A percentile compares a stretch with the other conserved stretches of the same genome.
These are phyloP conservation scores for Eristalinus aeneus DNA, from an alignment of 2,888 invertebrate species.

Conservation along the genomic window DNA sequence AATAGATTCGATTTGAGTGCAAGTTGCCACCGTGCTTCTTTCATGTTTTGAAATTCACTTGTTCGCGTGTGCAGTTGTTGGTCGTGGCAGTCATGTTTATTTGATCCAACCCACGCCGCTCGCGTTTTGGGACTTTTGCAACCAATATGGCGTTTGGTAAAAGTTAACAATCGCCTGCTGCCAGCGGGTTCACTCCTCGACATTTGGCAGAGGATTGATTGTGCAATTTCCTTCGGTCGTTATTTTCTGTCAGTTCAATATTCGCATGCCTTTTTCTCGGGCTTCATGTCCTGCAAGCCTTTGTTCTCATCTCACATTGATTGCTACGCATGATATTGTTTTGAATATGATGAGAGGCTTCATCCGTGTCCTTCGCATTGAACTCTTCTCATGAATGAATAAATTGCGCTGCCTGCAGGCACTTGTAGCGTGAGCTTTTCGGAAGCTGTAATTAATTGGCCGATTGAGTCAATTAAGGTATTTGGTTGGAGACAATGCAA, in stretches of 20 bases:
- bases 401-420: not conserved
- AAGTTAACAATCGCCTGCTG: not conserved
- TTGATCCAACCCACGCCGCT: too few relatives aligned
- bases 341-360: not conserved
- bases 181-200: not conserved
- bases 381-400: not conserved
- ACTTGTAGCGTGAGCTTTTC: not conserved
- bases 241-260: not conserved
- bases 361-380: too few relatives aligned
- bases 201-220: not conserved
- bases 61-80: too few relatives aligned
- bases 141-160: not conserved
- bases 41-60: too few relatives aligned
- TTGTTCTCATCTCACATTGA: not conserved
- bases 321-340: not conserved
- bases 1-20: too few relatives aligned
- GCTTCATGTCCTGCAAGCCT: not conserved
- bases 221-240: not conserved
- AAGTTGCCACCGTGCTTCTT: too few relatives aligned
- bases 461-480: not conserved
- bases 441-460: not conserved
- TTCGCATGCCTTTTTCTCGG: not conserved
- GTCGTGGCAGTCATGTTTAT: too few relatives aligned
- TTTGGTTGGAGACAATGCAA: not conserved
- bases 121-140: too few relatives aligned